Evolutionary conservation across 2,797 vertebrate genomes (phyloP).

Genomic region (Peromyscus eremicus): DNA sequence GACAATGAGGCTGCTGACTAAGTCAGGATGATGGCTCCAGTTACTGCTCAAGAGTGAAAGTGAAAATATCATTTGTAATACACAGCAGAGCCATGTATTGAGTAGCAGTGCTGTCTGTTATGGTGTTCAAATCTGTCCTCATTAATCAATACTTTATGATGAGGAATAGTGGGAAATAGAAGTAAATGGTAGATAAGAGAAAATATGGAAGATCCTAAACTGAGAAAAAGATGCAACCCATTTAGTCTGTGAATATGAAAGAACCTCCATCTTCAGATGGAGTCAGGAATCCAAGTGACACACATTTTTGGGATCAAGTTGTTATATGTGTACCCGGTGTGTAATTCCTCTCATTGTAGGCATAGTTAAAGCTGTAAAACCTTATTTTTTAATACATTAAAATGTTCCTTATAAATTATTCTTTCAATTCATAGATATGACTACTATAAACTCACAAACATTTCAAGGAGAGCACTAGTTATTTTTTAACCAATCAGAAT

Average conservation of each 20-base stretch:
- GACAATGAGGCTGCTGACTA: background rate
- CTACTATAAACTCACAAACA: background rate
- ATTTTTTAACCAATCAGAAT: background rate
- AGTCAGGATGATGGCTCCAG: background rate
- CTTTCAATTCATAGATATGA: background rate
- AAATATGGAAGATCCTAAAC: background rate
- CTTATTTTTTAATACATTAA: background rate
- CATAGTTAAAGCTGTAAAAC: background rate
- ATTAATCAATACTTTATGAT: too few relatives aligned
- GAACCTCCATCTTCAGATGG: too few relatives aligned
- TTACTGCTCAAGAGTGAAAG: background rate
- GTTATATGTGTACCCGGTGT: background rate
- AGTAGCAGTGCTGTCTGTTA: background rate
- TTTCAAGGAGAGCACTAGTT: background rate
- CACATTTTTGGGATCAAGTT: background rate
- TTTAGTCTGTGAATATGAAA: background rate
- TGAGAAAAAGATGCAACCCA: background rate
- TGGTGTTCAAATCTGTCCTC: background rate
- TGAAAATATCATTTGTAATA: background rate
- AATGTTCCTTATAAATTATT: background rate
- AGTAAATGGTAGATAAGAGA: background rate
- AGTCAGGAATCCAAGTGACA: background rate
- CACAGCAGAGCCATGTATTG: background rate
- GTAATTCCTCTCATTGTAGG: background rate
- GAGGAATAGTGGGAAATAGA: background rate